Evolutionary conservation across 1,140 invertebrate genomes (phyloP).

Genomic region (Aphelinus certus): DNA sequence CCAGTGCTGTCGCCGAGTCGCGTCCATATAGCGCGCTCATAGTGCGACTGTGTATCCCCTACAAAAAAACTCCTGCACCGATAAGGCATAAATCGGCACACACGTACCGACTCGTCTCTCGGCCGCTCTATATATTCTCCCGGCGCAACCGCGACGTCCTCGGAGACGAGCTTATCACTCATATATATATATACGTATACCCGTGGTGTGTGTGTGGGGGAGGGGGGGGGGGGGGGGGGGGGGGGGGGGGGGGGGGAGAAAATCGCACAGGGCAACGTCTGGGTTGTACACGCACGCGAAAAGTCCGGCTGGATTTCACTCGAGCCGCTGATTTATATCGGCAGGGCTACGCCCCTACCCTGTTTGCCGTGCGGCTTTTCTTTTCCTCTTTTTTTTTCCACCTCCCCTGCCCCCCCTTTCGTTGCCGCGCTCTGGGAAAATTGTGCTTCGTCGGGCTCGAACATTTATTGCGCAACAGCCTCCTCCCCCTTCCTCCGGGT

Average conservation of each 20-base stretch:
- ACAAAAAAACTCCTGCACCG: too few relatives aligned
- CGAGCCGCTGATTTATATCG: slow-evolving; percentile 30
- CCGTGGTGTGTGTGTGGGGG: too few relatives aligned
- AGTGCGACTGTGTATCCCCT: too few relatives aligned
- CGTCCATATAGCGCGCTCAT: too few relatives aligned
- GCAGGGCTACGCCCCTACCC: neutral
- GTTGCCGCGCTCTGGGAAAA: too few relatives aligned
- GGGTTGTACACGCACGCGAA: neutral
- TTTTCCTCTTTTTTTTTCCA: slow-evolving; percentile 18
- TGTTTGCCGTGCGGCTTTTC: slow-evolving; percentile 25
- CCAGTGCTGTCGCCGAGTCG: too few relatives aligned
- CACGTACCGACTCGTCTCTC: too few relatives aligned
- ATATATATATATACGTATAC: neutral
- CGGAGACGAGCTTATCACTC: neutral
- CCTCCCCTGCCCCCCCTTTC: neutral
- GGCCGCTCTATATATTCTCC: too few relatives aligned
- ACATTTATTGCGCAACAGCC: neutral
- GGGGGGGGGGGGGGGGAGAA: neutral
- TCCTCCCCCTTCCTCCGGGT: neutral
- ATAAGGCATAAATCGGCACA: too few relatives aligned
- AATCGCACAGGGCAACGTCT: neutral
- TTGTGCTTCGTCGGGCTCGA: too few relatives aligned
- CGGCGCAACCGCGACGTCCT: neutral
- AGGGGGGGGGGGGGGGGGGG: too few relatives aligned
- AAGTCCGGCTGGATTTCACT: slow-evolving; percentile 20